Conservation (phyloP, 1,140 invertebrate genomes). For the Oncopodura yosiiana region DNA sequence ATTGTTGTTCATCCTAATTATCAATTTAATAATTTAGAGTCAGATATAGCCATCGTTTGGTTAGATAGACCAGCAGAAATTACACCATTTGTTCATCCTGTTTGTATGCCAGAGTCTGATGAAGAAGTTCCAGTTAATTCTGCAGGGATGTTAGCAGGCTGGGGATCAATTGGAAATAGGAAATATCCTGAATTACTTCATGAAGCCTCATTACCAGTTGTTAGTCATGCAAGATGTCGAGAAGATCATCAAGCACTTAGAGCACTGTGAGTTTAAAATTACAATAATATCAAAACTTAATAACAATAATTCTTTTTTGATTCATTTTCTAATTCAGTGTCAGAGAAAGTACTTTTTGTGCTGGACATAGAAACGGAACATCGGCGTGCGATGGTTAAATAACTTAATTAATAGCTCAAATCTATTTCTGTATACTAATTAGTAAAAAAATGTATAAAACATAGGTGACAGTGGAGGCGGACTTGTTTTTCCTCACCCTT, state of each 20-base stretch:
- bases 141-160: constrained; percentile 17
- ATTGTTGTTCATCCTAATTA: constrained; percentile 20
- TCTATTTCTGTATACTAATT: too few relatives aligned
- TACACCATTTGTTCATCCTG: constrained; percentile 11
- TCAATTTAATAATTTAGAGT: constrained; percentile 11
- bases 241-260: constrained; percentile 12
- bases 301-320: too few relatives aligned
- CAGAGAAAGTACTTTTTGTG: constrained; percentile 19
- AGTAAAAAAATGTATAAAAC: too few relatives aligned
- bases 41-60: constrained; percentile 28
- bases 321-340: too few relatives aligned
- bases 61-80: constrained; percentile 3
- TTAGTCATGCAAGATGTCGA: constrained; percentile 7
- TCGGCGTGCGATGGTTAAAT: constrained; percentile 30
- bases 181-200: constrained; percentile 22
- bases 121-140: constrained; percentile 9
- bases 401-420: too few relatives aligned
- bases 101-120: constrained; percentile 13
- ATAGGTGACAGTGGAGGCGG: constrained; percentile 26
- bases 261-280: too few relatives aligned
- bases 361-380: constrained; percentile 23
- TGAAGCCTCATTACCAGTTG: constrained; percentile 15
- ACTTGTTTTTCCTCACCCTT: constrained; percentile 13
- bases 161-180: constrained; percentile 21
- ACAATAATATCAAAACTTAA: too few relatives aligned